A percentile compares a stretch with the other conserved stretches of the same genome.
Conservation (phyloP, 2,797 vertebrate genomes). For the Nyctibius grandis region DNA sequence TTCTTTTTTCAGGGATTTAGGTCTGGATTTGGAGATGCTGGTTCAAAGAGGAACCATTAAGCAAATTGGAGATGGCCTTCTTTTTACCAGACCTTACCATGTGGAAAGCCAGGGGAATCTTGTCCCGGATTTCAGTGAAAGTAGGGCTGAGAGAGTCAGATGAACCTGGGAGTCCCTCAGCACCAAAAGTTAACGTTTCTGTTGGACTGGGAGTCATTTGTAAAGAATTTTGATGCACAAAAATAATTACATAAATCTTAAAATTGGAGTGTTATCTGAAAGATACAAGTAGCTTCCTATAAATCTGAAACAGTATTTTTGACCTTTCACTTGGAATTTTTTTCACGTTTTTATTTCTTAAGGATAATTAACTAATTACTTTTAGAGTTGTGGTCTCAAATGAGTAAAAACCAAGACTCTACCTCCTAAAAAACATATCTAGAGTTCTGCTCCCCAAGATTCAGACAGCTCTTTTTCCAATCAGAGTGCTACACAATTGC, state of each 20-base stretch:
- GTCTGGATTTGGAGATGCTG: background rate
- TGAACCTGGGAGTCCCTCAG: background rate
- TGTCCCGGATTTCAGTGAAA: background rate
- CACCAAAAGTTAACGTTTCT: background rate
- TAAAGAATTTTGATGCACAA: background rate
- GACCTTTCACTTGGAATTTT: background rate
- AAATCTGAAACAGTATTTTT: background rate
- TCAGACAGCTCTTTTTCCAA: background rate
- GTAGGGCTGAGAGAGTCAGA: background rate
- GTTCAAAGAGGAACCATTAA: background rate
- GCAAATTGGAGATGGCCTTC: background rate
- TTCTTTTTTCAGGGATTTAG: background rate
- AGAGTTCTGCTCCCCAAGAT: background rate
- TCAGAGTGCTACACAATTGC: background rate
- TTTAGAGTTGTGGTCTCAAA: background rate
- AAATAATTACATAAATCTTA: background rate
- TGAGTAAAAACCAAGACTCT: background rate
- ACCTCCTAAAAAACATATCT: background rate
- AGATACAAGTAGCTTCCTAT: background rate
- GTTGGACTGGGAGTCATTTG: background rate
- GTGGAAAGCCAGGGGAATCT: background rate
- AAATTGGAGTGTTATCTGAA: background rate
- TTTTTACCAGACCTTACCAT: background rate
- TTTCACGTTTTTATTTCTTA: background rate
- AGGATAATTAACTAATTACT: background rate